phyloP scores from a whole-genome alignment of 2,888 invertebrate genomes.

The Stenichneumon culpator region DNA sequence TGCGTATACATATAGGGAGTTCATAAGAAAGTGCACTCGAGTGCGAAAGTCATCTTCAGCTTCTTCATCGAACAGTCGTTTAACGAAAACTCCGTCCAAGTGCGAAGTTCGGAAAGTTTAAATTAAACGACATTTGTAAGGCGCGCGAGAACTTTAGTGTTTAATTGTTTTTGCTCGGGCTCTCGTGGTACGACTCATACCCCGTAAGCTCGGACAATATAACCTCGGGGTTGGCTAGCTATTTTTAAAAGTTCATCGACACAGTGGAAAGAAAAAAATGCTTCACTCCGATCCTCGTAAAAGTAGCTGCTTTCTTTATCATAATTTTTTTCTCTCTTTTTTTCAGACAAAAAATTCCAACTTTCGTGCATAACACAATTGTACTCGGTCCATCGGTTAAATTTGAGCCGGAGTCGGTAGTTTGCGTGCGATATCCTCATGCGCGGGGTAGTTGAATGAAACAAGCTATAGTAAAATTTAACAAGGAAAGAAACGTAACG shows the following conservation, averaged over 20 bases:
- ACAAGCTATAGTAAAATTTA: conserved; percentile 5
- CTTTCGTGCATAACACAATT: neutral
- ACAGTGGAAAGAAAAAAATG: neutral
- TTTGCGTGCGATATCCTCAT: neutral
- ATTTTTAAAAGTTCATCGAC: conserved; percentile 23
- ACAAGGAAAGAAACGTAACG: neutral
- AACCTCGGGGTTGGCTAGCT: neutral
- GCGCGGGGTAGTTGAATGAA: neutral
- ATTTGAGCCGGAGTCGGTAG: neutral
- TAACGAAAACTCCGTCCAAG: conserved; percentile 11
- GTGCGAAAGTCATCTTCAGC: conserved; percentile 16
- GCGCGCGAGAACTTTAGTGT: conserved; percentile 35
- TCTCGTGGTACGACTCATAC: neutral
- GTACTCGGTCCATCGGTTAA: neutral
- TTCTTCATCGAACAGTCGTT: conserved; percentile 41
- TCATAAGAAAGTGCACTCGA: neutral
- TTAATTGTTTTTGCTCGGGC: conserved; percentile 45
- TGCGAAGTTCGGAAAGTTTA: conserved; percentile 36
- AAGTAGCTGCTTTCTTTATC: neutral
- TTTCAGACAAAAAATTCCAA: neutral
- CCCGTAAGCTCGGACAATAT: neutral
- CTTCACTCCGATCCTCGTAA: neutral
- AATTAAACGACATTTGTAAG: conserved; percentile 48
- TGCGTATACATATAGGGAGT: neutral
- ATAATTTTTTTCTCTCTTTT: neutral